These are phyloP conservation scores for Lasiurus borealis DNA, from an alignment of 2,113 vertebrate species.

Conservation along the genomic window DNA sequence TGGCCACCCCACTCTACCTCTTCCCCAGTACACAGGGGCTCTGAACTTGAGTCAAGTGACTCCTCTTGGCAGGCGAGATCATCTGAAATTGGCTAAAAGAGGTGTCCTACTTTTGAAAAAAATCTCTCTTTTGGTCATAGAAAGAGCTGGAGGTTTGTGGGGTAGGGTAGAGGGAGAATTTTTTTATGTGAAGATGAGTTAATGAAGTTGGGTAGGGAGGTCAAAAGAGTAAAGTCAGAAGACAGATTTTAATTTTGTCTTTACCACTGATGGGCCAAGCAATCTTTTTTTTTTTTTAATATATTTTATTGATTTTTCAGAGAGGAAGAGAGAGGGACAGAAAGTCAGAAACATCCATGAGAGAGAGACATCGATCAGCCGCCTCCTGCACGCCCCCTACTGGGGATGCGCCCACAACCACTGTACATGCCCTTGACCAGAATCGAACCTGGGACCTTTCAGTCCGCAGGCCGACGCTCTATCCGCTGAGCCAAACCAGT, in stretches of 20 bases:
- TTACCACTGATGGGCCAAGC: neutral
- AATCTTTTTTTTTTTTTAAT: too few species aligned
- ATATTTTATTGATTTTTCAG: too few species aligned
- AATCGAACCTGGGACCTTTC: too few species aligned
- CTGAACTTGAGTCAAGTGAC: conserved; percentile 45
- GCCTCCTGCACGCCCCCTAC: too few species aligned
- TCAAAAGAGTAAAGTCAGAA: neutral
- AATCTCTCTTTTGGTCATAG: neutral
- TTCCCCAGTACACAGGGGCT: neutral
- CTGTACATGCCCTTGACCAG: too few species aligned
- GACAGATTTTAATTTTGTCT: neutral
- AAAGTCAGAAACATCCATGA: too few species aligned
- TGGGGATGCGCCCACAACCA: too few species aligned
- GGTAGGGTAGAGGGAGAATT: neutral
- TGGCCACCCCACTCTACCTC: accelerated
- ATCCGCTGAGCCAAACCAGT: too few species aligned
- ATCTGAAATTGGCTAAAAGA: conserved; percentile 51
- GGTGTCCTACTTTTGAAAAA: neutral
- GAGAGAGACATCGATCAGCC: too few species aligned
- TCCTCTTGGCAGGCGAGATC: neutral
- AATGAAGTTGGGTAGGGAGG: neutral
- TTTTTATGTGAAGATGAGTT: neutral
- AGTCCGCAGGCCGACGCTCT: too few species aligned
- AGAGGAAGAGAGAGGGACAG: too few species aligned
- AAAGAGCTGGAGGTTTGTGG: neutral